Evolutionary conservation across 2,113 vertebrate genomes (phyloP), one percentile per base, ranked within the genome.

Genomic region (Proteles cristata): DNA sequence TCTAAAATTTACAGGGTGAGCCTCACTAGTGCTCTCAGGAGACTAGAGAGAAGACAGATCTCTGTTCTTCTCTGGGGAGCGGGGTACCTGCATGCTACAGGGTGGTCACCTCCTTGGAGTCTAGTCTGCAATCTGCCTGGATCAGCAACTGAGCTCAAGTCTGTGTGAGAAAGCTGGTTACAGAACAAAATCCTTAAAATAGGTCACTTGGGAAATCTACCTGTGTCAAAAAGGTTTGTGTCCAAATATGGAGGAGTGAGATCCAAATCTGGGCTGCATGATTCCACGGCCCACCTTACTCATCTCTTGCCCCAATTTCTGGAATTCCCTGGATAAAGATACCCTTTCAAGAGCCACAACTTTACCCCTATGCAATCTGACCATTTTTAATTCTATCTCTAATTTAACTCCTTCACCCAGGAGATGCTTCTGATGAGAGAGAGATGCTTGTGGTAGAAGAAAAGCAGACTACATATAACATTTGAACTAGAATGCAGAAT

Each of bases 381-480:
- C 61, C 39, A 74, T 48, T 95, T 96, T 73, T 39, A 93, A 66
- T 69, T 61, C 39, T 68, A 58, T 76, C 74, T 93, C 61, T 94
- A 80, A 92, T 69, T 81, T 81, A 71, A 74, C 50, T 83, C 61
- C 65, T 89, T 83, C 14, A 74, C 15, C 2, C 35, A 88, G 95
- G 35, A 88, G 26, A 69, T 25, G 21, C 53, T 65, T 92, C 53
- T n/a, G 65, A 10, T 17, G 35, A 61, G 14, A 76, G 65, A 71
- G 48, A 31, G 31, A 86, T 86, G 71, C 58, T 23, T 8, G 58
- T 7, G 16, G 58, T 33, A 28, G 63, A 66, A 73, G 63, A 83
- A 68, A 92, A 81, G 39, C 25, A 65, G 68, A 8, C 69, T 25
- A n/a, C 58, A 21, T 28, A 55, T 23, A 33, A 43, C 11, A 2